Evolutionary conservation across 2,888 invertebrate species (phyloP).

Genomic region (Bhutanitis thaidina): DNA sequence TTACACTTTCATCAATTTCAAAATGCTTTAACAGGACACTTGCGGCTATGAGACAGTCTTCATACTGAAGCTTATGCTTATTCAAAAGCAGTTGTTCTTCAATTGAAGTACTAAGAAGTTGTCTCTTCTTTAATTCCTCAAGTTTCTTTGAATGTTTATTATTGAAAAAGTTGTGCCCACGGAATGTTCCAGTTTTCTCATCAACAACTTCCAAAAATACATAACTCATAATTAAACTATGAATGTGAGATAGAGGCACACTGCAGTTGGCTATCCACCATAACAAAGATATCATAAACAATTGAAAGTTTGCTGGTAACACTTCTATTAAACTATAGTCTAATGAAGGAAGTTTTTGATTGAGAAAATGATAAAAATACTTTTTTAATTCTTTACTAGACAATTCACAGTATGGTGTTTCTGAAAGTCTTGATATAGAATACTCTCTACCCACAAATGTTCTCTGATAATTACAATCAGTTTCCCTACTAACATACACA

Average conservation of each 20-base stretch:
- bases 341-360: conserved; percentile 52
- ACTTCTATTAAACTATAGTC: conserved; percentile 51
- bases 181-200: conserved; percentile 74
- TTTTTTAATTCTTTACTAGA: conserved; percentile 41
- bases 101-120: conserved; percentile 21
- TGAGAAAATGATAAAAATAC: conserved; percentile 72
- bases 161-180: conserved; percentile 69
- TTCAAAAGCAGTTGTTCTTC: conserved; percentile 55
- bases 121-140: conserved; percentile 43
- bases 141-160: conserved; percentile 63
- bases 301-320: conserved; percentile 79
- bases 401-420: conserved; percentile 43
- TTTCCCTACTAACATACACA: conserved; percentile 59
- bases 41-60: conserved; percentile 81
- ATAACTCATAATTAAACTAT: conserved; percentile 79
- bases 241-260: conserved; percentile 68
- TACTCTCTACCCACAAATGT: conserved; percentile 43
- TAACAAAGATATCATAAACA: conserved; percentile 78
- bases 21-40: conserved; percentile 80
- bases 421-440: conserved; percentile 39
- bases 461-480: conserved; percentile 46
- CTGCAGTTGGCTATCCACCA: conserved; percentile 79
- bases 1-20: conserved; percentile 76
- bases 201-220: conserved; percentile 80
- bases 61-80: conserved; percentile 71